Conservation (phyloP, 2,113 vertebrate genomes). For the Trichomycterus rosablanca region DNA sequence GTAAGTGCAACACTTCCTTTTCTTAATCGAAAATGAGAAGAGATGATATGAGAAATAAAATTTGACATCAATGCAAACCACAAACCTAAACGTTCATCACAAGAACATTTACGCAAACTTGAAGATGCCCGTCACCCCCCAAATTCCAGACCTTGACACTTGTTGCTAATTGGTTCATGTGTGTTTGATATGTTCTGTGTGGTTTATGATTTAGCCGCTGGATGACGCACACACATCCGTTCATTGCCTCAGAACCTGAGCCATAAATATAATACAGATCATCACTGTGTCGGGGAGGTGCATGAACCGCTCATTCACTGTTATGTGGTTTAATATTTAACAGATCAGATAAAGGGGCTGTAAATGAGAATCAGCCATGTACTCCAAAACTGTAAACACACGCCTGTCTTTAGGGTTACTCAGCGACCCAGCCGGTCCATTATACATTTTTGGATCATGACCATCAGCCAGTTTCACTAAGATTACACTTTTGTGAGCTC, state of each 20-base stretch:
- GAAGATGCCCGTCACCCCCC: too few species aligned
- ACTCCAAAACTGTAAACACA: constrained; percentile 14
- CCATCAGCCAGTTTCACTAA: too few species aligned
- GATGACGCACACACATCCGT: constrained; percentile 14
- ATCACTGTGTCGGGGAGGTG: background rate
- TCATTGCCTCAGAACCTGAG: constrained; percentile 11
- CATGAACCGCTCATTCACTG: background rate
- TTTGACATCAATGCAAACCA: too few species aligned
- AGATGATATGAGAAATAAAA: too few species aligned
- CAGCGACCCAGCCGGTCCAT: background rate
- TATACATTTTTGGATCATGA: background rate
- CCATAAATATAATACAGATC: constrained; percentile 6
- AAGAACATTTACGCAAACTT: too few species aligned
- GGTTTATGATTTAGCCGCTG: background rate
- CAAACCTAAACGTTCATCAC: too few species aligned
- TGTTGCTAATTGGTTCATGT: background rate
- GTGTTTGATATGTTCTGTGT: background rate
- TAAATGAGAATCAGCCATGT: background rate
- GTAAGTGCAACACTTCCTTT: too few species aligned
- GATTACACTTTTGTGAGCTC: too few species aligned
- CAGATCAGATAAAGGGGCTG: constrained; percentile 5
- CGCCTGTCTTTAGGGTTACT: constrained; percentile 26
- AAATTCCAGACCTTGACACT: too few species aligned
- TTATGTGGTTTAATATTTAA: constrained; percentile 22
- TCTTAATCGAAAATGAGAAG: too few species aligned